These are phyloP conservation scores for Apteryx owenii DNA, from an alignment of 2,113 vertebrate species.

Conservation along the genomic window DNA sequence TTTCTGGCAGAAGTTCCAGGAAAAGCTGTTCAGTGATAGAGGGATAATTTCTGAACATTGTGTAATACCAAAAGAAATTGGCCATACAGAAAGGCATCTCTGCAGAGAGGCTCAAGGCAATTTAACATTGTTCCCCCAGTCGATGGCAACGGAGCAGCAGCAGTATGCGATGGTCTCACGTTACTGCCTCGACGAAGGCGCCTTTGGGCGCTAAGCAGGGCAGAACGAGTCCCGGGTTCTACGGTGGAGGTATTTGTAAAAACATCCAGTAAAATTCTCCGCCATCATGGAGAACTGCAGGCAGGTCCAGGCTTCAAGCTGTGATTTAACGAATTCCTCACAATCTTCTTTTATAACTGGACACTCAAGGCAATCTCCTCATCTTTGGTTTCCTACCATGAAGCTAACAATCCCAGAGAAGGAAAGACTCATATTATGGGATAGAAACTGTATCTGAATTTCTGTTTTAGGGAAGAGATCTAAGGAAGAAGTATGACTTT, in stretches of 20 bases:
- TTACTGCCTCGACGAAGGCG: neutral
- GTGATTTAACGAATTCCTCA: neutral
- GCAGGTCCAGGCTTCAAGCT: neutral
- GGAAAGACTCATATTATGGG: neutral
- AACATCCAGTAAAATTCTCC: neutral
- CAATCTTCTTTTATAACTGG: neutral
- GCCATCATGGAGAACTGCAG: neutral
- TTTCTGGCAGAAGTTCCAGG: neutral
- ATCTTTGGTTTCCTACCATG: neutral
- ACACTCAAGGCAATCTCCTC: neutral
- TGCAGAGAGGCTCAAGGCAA: neutral
- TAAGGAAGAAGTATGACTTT: neutral
- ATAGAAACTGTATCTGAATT: neutral
- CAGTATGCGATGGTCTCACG: neutral
- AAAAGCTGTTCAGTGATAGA: neutral
- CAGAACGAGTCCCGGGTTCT: neutral
- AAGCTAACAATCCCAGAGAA: neutral
- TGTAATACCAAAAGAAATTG: neutral
- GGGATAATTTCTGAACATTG: neutral
- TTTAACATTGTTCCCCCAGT: neutral
- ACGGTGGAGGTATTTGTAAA: neutral
- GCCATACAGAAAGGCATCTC: neutral
- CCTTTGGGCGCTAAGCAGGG: neutral
- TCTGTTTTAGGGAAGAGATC: neutral
- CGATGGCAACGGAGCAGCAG: neutral